Evolutionary conservation across 2,888 invertebrate species (phyloP).

Genomic region (Cheilosia impressa): DNA sequence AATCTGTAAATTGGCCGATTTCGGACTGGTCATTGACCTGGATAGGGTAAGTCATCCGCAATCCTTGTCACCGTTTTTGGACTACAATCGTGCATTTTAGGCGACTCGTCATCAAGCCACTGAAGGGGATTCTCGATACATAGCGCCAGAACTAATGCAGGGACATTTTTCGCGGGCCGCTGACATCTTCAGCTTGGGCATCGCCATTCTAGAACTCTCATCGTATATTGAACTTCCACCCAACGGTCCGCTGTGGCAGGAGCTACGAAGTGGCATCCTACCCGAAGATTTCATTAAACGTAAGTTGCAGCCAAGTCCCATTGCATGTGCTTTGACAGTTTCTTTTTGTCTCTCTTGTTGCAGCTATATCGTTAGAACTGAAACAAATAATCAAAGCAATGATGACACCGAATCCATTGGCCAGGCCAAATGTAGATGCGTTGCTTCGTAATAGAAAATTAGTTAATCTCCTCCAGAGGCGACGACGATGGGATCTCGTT

Average conservation of each 20-base stretch:
- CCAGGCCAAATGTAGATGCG: conserved; percentile 85
- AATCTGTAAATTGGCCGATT: conserved; percentile 89
- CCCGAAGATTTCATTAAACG: conserved; percentile 84
- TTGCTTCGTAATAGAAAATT: conserved; percentile 83
- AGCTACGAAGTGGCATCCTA: conserved; percentile 85
- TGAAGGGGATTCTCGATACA: conserved; percentile 91
- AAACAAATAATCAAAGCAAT: conserved; percentile 85
- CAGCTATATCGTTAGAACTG: conserved; percentile 84
- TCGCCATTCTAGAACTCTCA: conserved; percentile 89
- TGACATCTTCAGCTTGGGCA: conserved; percentile 90
- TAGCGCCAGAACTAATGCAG: conserved; percentile 89
- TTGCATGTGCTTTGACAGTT: no score
- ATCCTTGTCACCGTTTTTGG: background rate
- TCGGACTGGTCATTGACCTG: conserved; percentile 89
- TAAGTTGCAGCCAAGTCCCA: conserved; percentile 76
- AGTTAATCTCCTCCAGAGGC: conserved; percentile 78
- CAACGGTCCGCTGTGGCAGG: conserved; percentile 89
- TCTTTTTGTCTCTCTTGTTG: conserved; percentile 32
- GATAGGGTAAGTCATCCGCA: conserved; percentile 82
- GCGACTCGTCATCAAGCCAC: conserved; percentile 85
- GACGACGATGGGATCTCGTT: conserved; percentile 79
- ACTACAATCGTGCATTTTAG: conserved; percentile 76
- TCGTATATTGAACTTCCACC: conserved; percentile 89
- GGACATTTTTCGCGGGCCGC: conserved; percentile 88
- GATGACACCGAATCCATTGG: conserved; percentile 85